Base-by-base conservation (phyloP, 2,888 invertebrate species). In the Merodon equestris region DNA sequence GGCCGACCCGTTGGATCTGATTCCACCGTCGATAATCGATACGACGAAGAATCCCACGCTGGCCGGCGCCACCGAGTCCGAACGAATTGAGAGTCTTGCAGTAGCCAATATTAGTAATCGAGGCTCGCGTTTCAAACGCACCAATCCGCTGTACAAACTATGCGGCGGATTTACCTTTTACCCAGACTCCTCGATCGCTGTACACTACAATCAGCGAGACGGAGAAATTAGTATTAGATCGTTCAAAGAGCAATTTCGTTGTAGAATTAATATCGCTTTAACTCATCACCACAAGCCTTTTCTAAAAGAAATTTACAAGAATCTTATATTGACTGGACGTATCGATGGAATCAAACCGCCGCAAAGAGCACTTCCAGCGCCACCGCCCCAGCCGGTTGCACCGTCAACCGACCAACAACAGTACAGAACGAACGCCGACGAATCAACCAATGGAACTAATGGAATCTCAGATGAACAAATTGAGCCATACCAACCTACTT, bases 241-340 rank as follows among this genome's bases (percentile, higher is more conserved):
- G 72, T 88, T 86, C 79, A 87, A 86, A 83, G 86, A 87, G 82
- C 88, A 87, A 83, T 87, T 88, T 79, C 87, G 89, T 57, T 79
- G 84, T 82, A 84, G 86, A 61, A 82, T 88, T 54, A 85, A 87
- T 72, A 79, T 85, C 83, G 88, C 88, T 61, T 82, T 88, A 42
- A 85, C 84, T 81, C 84, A 86, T 81, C 87, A 87, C 74, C 86
- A 87, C 70, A 88, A 87, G 83, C 85, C 85, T 77, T 88, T 88
- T 82, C 85, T 88, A 76, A 87, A 87, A 83, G 84, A 87, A 76
- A 86, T 88, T 84, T 86, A 86, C 81, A 85, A 86, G 63, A 86
- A 88, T 81, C 85, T 88, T 77, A 85, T 88, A 53, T 81, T 85
- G 40, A 86, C 84, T 64, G 88, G 88, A 3, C 64, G 79, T 18